Evolutionary conservation across 1,140 invertebrate species (phyloP).

Genomic region (Nilaparvata lugens): DNA sequence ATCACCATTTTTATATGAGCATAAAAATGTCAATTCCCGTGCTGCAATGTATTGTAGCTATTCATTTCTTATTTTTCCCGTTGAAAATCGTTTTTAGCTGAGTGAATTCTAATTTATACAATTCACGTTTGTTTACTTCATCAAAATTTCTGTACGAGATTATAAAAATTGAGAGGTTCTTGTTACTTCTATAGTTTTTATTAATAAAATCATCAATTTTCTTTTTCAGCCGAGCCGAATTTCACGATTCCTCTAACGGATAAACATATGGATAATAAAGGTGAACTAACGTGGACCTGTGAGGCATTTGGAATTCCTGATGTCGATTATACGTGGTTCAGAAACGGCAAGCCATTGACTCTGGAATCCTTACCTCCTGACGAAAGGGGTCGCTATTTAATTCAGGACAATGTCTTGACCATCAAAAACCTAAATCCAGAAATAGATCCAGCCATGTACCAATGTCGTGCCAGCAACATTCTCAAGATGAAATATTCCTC

Average conservation of each 20-base stretch:
- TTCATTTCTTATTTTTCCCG: too few species aligned
- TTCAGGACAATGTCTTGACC: conserved; percentile 80
- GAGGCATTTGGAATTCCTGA: conserved; percentile 93
- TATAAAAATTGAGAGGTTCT: too few species aligned
- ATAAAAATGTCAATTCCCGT: too few species aligned
- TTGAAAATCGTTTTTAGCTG: too few species aligned
- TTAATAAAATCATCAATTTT: conserved; percentile 17
- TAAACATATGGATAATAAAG: conserved; percentile 79
- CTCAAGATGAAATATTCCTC: conserved; percentile 79
- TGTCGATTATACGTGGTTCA: conserved; percentile 86
- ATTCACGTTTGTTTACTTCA: too few species aligned
- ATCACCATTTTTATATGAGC: too few species aligned
- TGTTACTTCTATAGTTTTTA: too few species aligned
- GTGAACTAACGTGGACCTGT: conserved; percentile 83
- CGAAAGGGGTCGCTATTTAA: conserved; percentile 63
- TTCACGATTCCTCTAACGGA: conserved; percentile 85
- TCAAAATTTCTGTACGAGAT: too few species aligned
- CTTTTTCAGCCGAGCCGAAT: conserved; percentile 65
- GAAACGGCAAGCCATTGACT: conserved; percentile 58
- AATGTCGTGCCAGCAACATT: conserved; percentile 85
- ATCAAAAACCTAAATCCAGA: conserved; percentile 67
- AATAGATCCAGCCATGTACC: conserved; percentile 90
- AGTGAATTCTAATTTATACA: too few species aligned
- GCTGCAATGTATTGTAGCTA: too few species aligned
- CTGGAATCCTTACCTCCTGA: conserved; percentile 51